Base-by-base conservation (phyloP, 2,888 invertebrate species). In the Odontocolon sp. region DNA sequence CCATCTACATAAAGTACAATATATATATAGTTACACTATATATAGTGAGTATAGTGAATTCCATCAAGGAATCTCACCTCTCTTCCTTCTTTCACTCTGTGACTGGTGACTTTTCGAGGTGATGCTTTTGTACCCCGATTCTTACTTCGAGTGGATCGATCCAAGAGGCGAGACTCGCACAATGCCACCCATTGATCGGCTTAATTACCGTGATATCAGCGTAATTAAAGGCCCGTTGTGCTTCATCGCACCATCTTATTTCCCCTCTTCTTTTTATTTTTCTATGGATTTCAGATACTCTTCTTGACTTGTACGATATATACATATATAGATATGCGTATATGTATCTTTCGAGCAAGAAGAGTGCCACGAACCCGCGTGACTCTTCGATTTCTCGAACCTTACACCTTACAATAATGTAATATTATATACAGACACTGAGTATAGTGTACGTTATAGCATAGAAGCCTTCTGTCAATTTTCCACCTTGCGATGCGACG, bases 201-300 rank as follows among this genome's bases (percentile, higher is more conserved):
- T 88, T 88, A 88, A 89, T 89, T 87, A 88, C 87, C 88, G 87
- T 89, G 89, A 89, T 89, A 89, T 88, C 87, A 87, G 84, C 85
- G 88, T 87, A 89, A 89, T 89, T 89, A 89, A 88, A 87, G 86
- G 83, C 73, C 87, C 84, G 87, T 89, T 87, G 87, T 88, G 47
- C 18, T 38, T 50, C 45, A 9, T 21, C 57, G 50, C 50, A 6
- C 40, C 33, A 9, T 28, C 36, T 54, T 36, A 31, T 54, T 56
- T 54, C 11, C 45, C 40, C 56, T 57, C 14, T 31, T 21, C 42
- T 47, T 42, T 11, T 68, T 21, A 16, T 31, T 31, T 54, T 40
- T 50, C 28, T 18, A 8, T 8, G 3, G 45, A n/a, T 28, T 36
- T 18, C 45, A 3, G 23, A 36, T 1, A 42, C 36, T 45, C 31